Conservation (phyloP, 2,113 vertebrate genomes). For the Smithornis capensis region DNA sequence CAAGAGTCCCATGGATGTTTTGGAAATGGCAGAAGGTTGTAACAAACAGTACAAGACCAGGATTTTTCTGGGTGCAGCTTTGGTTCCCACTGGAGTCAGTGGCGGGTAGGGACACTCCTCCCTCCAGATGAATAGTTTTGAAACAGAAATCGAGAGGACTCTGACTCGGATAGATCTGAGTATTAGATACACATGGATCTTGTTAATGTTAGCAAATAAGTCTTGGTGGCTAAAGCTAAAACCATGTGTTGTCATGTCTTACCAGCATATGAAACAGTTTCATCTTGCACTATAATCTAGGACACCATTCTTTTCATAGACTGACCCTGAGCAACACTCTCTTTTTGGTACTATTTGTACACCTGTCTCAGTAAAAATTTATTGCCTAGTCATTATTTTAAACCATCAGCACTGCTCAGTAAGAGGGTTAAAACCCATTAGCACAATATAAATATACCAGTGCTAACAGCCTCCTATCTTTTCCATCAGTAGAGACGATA, state of each 20-base stretch:
- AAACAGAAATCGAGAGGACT: background rate
- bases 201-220: slow-evolving; percentile 8
- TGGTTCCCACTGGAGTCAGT: background rate
- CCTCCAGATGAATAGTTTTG: background rate
- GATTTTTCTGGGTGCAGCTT: background rate
- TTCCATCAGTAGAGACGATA: slow-evolving; percentile 3
- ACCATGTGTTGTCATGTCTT: background rate
- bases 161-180: background rate
- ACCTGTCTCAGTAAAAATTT: slow-evolving; percentile 52
- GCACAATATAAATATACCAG: slow-evolving; percentile 36
- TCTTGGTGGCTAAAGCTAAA: background rate
- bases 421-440: slow-evolving; percentile 36
- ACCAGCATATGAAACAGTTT: slow-evolving; percentile 16
- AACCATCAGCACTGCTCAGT: background rate
- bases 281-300: slow-evolving; percentile 25
- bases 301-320: slow-evolving; percentile 32
- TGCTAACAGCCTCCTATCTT: slow-evolving; percentile 14
- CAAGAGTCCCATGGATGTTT: background rate
- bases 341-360: slow-evolving; percentile 33
- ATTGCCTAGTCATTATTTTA: slow-evolving; percentile 62
- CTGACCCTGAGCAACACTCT: background rate
- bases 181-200: background rate
- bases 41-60: background rate
- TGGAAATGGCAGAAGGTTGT: background rate
- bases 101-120: background rate